Base-by-base conservation (phyloP, 2,113 vertebrate genomes). In the Isurus oxyrinchus region DNA sequence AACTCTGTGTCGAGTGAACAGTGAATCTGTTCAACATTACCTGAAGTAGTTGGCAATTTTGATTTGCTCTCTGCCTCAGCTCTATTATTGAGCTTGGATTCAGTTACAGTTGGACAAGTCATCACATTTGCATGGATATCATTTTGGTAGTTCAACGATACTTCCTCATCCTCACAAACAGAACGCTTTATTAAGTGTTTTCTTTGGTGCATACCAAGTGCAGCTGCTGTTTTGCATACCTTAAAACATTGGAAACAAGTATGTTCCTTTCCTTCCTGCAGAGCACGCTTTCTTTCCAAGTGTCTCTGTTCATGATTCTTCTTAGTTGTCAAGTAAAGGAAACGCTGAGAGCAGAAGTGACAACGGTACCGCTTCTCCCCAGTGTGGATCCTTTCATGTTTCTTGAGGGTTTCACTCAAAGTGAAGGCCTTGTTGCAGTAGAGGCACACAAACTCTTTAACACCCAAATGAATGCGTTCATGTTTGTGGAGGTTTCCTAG, bases 321-420 rank as follows among this genome's bases (percentile, higher is more conserved):
- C 97, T 99, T 99, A 40, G 99, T 99, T 97, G 99, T 98, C 59
- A 99, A 99, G 96, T 99, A 99, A 72, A 99, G 97, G 97, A 99
- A 99, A 44, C 99, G 98, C 97, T 99, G 99, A 14, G 99, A 98
- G 97, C 99, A 99, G 97, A 99, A 99, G 96, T 99, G 98, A 97
- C 99, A 99, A 96, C 98, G 98, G 96, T 99, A 99, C 40, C 98
- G 98, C 97, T 99, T 99, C 96, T 99, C 99, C 4, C 98, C 98
- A 2, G 98, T 99, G 96, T 99, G 98, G 97, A 98, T 99, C 67
- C 98, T 98, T 40, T 98, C 97, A 0, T 98, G 98, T 96, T 98
- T 98, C 96, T 99, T 99, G 57, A 99, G 99, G 53, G 98, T 98
- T 97, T 98, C 98, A 0, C 97, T 98, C 97, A 98, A 96, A 10